Percentiles rank a stretch among this genome's conserved stretches.
phyloP scores from a whole-genome alignment of 2,888 invertebrate species.

The Ypsolopha scabrella region DNA sequence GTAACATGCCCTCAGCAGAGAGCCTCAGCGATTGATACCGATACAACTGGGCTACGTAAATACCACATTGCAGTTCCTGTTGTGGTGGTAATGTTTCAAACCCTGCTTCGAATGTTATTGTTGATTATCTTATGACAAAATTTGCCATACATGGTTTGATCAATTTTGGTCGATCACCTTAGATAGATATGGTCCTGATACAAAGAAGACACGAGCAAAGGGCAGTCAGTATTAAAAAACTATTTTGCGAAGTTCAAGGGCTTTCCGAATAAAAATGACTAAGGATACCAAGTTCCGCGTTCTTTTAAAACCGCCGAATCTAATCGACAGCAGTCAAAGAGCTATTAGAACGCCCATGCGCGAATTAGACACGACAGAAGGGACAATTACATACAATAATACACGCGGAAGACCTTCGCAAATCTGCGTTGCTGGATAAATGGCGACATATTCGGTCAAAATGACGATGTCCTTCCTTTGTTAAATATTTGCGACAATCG shows the following conservation, averaged over 20 bases:
- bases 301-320: conserved; percentile 24
- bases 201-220: too few species aligned
- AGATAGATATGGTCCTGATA: too few species aligned
- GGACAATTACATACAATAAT: conserved; percentile 21
- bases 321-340: conserved; percentile 26
- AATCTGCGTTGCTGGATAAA: conserved; percentile 9
- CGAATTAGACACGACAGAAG: conserved; percentile 36
- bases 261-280: not conserved
- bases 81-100: too few species aligned
- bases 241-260: not conserved
- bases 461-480: not conserved
- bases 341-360: conserved; percentile 48
- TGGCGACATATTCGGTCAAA: not conserved
- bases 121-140: not conserved
- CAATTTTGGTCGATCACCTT: too few species aligned
- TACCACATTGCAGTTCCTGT: too few species aligned
- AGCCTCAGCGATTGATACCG: too few species aligned
- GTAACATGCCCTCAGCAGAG: too few species aligned
- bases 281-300: conserved; percentile 25
- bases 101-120: not conserved
- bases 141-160: not conserved
- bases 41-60: not conserved
- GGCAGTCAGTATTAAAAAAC: too few species aligned
- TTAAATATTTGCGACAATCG: not conserved
- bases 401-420: conserved; percentile 15